A percentile compares a stretch with the other conserved stretches of the same genome.
Conservation (phyloP, 1,140 invertebrate genomes). For the Scaptodrosophila lebanonensis region DNA sequence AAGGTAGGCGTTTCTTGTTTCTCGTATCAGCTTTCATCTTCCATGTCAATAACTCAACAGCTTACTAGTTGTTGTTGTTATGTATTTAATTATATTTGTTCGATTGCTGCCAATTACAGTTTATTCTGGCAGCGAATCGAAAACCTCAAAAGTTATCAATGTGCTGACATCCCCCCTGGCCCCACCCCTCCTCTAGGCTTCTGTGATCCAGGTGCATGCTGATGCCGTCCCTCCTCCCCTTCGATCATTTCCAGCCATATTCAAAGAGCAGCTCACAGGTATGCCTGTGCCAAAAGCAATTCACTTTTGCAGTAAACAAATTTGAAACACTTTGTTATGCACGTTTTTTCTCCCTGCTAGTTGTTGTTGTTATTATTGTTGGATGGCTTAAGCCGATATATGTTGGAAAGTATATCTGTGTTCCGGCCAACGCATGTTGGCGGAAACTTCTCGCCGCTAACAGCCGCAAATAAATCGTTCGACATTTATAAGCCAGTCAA, state of each 20-base stretch:
- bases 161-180: no score
- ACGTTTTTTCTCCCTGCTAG: slow-evolving; percentile 22
- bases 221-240: no score
- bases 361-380: slow-evolving; percentile 21
- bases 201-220: no score
- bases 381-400: slow-evolving; percentile 32
- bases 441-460: slow-evolving; percentile 14
- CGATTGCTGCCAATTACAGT: slow-evolving; percentile 54
- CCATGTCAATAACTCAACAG: slow-evolving; percentile 16
- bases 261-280: slow-evolving; percentile 44
- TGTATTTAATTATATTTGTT: no score
- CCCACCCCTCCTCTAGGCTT: no score
- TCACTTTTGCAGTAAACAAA: slow-evolving; percentile 65
- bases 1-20: no score
- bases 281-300: slow-evolving; percentile 56
- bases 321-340: slow-evolving; percentile 68
- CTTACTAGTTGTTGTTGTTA: no score
- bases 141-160: slow-evolving; percentile 52
- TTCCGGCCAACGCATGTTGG: slow-evolving; percentile 17
- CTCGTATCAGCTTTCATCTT: no score
- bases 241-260: no score
- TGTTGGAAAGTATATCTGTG: slow-evolving; percentile 10
- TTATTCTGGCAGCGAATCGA: slow-evolving; percentile 40
- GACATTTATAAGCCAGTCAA: slow-evolving; percentile 74
- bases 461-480: slow-evolving; percentile 71